Base-by-base conservation (phyloP, 2,888 invertebrate genomes). In the Stenichneumon culpator region DNA sequence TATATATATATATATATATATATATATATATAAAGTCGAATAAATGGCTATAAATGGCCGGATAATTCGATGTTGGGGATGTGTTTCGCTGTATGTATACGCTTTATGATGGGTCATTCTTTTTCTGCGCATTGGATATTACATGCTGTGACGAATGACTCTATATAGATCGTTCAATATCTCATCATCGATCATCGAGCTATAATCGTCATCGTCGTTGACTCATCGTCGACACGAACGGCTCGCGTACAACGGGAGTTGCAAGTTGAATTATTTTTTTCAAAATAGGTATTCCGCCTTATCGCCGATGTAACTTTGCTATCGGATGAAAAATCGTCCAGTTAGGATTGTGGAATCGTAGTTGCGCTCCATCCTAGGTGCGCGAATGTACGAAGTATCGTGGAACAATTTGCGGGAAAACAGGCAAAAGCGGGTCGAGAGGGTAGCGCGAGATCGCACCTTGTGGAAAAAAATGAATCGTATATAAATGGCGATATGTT, bases 401-500 rank as follows among this genome's bases (percentile, higher is more conserved):
- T 25, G 14, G 22, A 11, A 57, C 19, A 14, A 57, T 57, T 25
- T 11, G 22, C 57, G 11, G 22, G 22, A 25, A 22, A 57, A 57
- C 22, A 1, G 57, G 25, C 19, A 25, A 4, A 11, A 57, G 57
- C 14, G 57, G 11, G 25, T 19, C 47, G 70, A 52, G 79, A 47
- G 60, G 68, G 36, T 19, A 3, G 44, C 14, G 39, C 3, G 44
- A 14, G 44, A 14, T 44, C 44, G 14, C 44, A n/a, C n/a, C n/a
- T 65, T 28, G 22, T 28, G 39, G 28, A 65, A 63, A 81, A 22
- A 19, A 25, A 19, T 44, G 47, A 67, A 68, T 72, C 11, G 36
- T 63, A 70, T 63, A 68, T 79, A 79, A 60, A 88, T 87, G 83
- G 89, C 84, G 74, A 91, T 90, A 86, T 87, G 90, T 90, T 91